A percentile compares a stretch with the other conserved stretches of the same genome.
phyloP scores from a whole-genome alignment of 2,888 invertebrate species.

The Drosophila lacicola region DNA sequence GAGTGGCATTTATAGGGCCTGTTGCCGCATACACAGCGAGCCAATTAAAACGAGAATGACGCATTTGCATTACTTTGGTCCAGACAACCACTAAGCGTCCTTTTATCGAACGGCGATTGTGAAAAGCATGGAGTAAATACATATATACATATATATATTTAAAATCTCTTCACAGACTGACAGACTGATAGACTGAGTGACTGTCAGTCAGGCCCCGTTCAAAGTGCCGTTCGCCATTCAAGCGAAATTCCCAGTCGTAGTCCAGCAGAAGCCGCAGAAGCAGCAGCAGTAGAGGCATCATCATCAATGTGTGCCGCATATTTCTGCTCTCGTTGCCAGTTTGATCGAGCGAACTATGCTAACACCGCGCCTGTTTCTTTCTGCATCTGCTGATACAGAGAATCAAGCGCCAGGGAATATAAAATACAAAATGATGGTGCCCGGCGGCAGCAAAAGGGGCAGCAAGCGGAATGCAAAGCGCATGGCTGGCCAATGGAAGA shows the following conservation, averaged over 20 bases:
- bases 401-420: constrained; percentile 57
- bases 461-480: constrained; percentile 16
- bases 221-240: constrained; percentile 9
- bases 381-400: constrained; percentile 1
- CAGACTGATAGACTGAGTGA: constrained; percentile 8
- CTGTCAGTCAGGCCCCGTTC: constrained; percentile 4
- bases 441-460: constrained; percentile 19
- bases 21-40: constrained; percentile 21
- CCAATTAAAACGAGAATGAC: constrained; percentile 60
- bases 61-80: constrained; percentile 20
- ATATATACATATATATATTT: constrained; percentile 13
- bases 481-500: constrained; percentile 7
- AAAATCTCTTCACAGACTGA: constrained; percentile 36
- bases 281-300: constrained; percentile 9
- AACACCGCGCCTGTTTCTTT: constrained; percentile 25
- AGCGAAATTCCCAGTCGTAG: constrained; percentile 6
- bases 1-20: constrained; percentile 5
- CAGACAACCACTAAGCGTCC: constrained; percentile 17
- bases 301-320: constrained; percentile 34
- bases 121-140: not conserved
- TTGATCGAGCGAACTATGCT: constrained; percentile 63
- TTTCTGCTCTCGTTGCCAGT: constrained; percentile 43
- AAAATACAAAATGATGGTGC: constrained; percentile 66
- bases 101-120: constrained; percentile 24
- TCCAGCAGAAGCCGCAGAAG: constrained; percentile 7